Percentiles rank a stretch among this genome's conserved stretches.
phyloP scores from a whole-genome alignment of 1,140 invertebrate genomes.

The Bombus confusus region DNA sequence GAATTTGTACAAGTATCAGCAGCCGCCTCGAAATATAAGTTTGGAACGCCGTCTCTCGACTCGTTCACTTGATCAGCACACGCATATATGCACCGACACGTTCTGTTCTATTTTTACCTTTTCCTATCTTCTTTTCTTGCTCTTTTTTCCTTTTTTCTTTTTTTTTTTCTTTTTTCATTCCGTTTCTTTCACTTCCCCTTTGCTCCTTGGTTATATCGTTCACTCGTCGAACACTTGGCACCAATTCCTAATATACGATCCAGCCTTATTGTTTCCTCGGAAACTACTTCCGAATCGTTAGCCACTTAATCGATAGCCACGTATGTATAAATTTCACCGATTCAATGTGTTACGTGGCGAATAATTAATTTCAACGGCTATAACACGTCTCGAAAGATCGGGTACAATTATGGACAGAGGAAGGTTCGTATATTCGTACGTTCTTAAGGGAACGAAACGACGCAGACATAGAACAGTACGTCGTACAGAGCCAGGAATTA shows the following conservation, averaged over 20 bases:
- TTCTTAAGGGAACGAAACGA: not conserved
- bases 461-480: not conserved
- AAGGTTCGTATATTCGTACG: not conserved
- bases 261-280: not conserved
- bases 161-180: not conserved
- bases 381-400: not conserved
- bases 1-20: conserved; percentile 48
- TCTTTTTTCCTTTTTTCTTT: too few species aligned
- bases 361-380: not conserved
- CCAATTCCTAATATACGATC: conserved; percentile 4
- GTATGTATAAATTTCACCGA: not conserved
- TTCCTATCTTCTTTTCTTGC: not conserved
- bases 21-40: conserved; percentile 55
- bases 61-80: conserved; percentile 65
- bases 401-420: not conserved
- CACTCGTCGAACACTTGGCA: conserved; percentile 24
- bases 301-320: not conserved
- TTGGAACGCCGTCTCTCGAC: conserved; percentile 50
- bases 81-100: conserved; percentile 67
- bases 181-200: not conserved
- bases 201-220: not conserved
- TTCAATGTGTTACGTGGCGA: conserved; percentile 4
- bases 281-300: not conserved
- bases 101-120: conserved; percentile 28
- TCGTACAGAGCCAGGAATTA: not conserved